Base-by-base conservation (phyloP, 2,888 invertebrate species). In the Spilosoma lubricipeda region DNA sequence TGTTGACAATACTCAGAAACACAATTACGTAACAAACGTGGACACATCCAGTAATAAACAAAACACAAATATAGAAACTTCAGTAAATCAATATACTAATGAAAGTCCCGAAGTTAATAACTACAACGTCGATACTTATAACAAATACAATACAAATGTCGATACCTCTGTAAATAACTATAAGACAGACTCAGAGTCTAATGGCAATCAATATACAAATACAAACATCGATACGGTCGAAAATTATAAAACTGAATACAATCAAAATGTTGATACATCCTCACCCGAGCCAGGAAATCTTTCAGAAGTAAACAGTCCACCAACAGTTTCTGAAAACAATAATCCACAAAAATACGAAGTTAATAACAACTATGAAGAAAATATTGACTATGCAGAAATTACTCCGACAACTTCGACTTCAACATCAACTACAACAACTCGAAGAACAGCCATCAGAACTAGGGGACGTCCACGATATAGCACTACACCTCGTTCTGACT, bases 391-490 rank as follows among this genome's bases (percentile, higher is more conserved):
- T 72, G 87, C 89, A 76, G 91, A 93, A 83, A 81, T 74, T 73
- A 82, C 67, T 56, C 73, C 86, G 52, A 85, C 88, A 30, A 87
- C 91, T 23, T 89, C 92, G 63, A 90, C 93, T 59, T 91, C 93
- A 39, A 91, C 94, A 0, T 83, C 93, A 11, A 91, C 95, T 0
- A 91, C 93, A 0, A 93, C 94, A 30, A 91, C 95, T 80, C 90
- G 92, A 77, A 91, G 93, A 78, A 85, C 90, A 59, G 90, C 93
- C 11, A 76, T 92, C 18, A 91, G 94, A 78, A 86, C 79, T 27
- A 90, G 95, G 86, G 93, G 92, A 39, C 93, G 94, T 63, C 94
- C 96, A 27, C 92, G 95, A 71, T 94, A 96, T 81, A 93, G 94
- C 15, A 90, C 93, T 18, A 90, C 91, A n/a, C 85, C 89, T n/a